A percentile compares a stretch with the other conserved stretches of the same genome.
These are phyloP conservation scores for Cataglyphis albicans DNA, from an alignment of 2,888 invertebrate genomes.

Conservation along the genomic window DNA sequence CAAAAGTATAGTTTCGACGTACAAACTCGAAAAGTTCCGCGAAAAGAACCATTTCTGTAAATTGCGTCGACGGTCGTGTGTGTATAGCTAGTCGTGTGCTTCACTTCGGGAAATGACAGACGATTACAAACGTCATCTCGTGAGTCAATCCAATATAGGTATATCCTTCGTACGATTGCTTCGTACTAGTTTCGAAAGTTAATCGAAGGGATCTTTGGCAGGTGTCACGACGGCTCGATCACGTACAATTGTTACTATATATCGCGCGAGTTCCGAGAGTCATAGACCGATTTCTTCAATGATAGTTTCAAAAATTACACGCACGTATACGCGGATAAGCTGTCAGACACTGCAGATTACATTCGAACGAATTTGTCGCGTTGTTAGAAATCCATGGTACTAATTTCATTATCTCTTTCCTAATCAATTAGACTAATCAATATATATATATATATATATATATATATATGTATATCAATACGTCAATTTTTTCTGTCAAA, in stretches of 20 bases:
- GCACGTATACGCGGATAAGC: not conserved
- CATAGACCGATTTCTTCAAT: conserved; percentile 35
- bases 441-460: not conserved
- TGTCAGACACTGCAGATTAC: not conserved
- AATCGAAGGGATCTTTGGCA: conserved; percentile 51
- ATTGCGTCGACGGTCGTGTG: not conserved
- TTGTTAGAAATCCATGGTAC: not conserved
- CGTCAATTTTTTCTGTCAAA: not conserved
- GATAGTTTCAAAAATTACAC: conserved; percentile 42
- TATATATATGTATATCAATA: too few relatives aligned
- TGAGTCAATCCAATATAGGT: conserved; percentile 40
- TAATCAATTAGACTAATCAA: not conserved
- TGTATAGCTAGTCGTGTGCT: conserved; percentile 4
- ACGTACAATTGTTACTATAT: conserved; percentile 15
- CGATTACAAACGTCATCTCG: conserved; percentile 54
- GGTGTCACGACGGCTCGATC: conserved; percentile 48
- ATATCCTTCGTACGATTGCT: conserved; percentile 21
- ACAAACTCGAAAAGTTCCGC: conserved; percentile 26
- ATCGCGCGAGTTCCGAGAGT: conserved; percentile 23
- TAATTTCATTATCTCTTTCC: too few relatives aligned
- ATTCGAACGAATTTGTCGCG: not conserved
- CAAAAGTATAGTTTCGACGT: not conserved
- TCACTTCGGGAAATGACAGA: conserved; percentile 39
- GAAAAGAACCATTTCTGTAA: conserved; percentile 37
- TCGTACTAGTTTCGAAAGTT: conserved; percentile 56